Evolutionary conservation across 2,797 vertebrate species (phyloP).

Genomic region (Eulemur albifrons): DNA sequence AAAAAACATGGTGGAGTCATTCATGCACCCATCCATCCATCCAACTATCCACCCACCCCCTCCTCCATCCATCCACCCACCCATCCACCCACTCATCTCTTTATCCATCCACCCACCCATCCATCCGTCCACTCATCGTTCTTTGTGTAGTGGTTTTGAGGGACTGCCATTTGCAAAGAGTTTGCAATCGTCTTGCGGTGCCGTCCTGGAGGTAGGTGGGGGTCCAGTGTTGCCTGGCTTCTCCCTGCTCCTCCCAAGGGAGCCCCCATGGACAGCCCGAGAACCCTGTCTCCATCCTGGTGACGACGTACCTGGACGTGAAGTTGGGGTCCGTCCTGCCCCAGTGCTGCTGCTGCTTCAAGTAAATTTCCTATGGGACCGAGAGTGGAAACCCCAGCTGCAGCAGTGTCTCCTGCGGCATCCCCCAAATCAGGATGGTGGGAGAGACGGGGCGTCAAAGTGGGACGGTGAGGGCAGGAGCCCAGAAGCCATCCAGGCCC

Average conservation of each 20-base stretch:
- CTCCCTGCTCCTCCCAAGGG: background rate
- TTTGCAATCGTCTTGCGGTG: background rate
- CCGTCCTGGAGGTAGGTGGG: background rate
- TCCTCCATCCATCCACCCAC: background rate
- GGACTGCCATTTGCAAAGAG: background rate
- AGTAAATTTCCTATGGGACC: slow-evolving; percentile 27
- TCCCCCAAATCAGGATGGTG: accelerated
- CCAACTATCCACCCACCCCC: too few species aligned
- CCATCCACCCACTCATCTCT: accelerated
- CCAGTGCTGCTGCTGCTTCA: slow-evolving; percentile 44
- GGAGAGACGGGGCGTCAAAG: background rate
- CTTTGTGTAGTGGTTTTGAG: background rate
- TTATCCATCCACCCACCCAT: background rate
- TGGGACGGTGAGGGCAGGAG: background rate
- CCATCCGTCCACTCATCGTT: too few species aligned
- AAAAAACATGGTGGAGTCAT: background rate
- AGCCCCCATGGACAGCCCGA: background rate
- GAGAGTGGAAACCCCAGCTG: background rate
- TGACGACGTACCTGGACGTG: slow-evolving; percentile 15
- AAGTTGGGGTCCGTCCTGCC: slow-evolving; percentile 43
- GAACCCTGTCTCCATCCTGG: accelerated
- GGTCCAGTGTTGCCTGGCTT: background rate
- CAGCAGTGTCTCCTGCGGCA: accelerated
- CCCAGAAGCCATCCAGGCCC: accelerated
- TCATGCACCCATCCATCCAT: background rate